phyloP scores from a whole-genome alignment of 2,888 invertebrate genomes.

The Spatulosminthurus flaviceps region DNA sequence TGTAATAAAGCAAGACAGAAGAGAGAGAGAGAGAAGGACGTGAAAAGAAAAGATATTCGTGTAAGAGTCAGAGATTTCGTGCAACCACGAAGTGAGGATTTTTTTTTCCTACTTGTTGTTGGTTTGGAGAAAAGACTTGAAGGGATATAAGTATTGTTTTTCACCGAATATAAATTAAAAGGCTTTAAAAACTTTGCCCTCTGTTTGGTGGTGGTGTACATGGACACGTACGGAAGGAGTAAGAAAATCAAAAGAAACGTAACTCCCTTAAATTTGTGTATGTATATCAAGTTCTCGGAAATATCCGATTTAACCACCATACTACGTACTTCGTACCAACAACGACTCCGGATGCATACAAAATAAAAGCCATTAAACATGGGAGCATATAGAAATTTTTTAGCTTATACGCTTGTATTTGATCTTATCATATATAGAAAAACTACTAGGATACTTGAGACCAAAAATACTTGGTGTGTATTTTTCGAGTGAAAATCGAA shows the following conservation, averaged over 20 bases:
- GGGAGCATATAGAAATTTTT: too few species aligned
- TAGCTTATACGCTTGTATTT: too few species aligned
- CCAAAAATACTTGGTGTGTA: too few species aligned
- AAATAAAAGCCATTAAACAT: too few species aligned
- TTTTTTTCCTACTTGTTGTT: slow-evolving; percentile 15
- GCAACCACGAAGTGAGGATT: slow-evolving; percentile 30
- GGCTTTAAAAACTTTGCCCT: slow-evolving; percentile 30
- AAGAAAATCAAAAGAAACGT: too few species aligned
- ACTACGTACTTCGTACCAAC: background rate
- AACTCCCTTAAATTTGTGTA: background rate
- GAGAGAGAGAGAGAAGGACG: background rate
- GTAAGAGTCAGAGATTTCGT: slow-evolving; percentile 42
- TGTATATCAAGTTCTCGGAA: slow-evolving; percentile 25
- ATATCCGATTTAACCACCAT: slow-evolving; percentile 37
- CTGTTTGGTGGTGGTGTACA: background rate
- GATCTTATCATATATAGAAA: too few species aligned
- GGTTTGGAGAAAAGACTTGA: background rate
- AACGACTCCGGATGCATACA: background rate
- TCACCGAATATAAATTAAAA: slow-evolving; percentile 56
- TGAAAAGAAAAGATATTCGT: slow-evolving; percentile 40
- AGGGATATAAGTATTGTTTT: slow-evolving; percentile 46
- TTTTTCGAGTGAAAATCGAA: too few species aligned
- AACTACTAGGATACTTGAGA: too few species aligned
- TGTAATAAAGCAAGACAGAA: background rate
- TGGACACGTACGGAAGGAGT: background rate